Conservation (phyloP, 2,797 vertebrate species). For the Cynopterus sphinx region DNA sequence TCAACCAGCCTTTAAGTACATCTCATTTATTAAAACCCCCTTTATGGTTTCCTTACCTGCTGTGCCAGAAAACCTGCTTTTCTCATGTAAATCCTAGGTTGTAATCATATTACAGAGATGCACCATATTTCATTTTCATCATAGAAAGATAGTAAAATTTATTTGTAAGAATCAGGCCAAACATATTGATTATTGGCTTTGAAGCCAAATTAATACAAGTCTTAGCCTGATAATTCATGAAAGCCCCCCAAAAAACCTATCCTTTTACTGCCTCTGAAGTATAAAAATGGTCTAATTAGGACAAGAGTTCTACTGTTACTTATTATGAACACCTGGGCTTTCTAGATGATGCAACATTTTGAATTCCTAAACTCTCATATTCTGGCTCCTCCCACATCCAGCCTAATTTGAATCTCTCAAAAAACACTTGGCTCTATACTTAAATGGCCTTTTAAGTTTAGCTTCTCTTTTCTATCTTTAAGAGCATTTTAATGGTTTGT, state of each 20-base stretch:
- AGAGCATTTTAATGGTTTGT: neutral
- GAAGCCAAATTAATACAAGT: conserved; percentile 51
- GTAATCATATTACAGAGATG: neutral
- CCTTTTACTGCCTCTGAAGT: neutral
- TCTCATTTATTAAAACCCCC: neutral
- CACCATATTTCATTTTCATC: neutral
- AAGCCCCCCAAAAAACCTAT: neutral
- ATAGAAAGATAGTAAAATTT: conserved; percentile 9
- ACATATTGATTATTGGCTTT: conserved; percentile 22
- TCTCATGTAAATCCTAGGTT: conserved; percentile 10
- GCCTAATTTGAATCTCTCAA: neutral
- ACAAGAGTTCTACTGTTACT: neutral
- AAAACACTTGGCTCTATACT: neutral
- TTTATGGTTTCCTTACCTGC: neutral
- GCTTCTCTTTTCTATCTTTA: conserved; percentile 12
- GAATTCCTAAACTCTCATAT: neutral
- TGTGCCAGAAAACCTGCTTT: conserved; percentile 28
- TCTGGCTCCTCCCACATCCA: neutral
- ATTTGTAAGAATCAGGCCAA: conserved; percentile 24
- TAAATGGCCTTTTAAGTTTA: neutral
- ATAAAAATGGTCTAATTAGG: neutral
- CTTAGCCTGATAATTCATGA: conserved; percentile 32
- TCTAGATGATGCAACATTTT: neutral
- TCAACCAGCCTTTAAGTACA: neutral
- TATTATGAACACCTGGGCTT: neutral